Base-by-base conservation (phyloP, 1,140 invertebrate species). In the Pogonus chalceus region DNA sequence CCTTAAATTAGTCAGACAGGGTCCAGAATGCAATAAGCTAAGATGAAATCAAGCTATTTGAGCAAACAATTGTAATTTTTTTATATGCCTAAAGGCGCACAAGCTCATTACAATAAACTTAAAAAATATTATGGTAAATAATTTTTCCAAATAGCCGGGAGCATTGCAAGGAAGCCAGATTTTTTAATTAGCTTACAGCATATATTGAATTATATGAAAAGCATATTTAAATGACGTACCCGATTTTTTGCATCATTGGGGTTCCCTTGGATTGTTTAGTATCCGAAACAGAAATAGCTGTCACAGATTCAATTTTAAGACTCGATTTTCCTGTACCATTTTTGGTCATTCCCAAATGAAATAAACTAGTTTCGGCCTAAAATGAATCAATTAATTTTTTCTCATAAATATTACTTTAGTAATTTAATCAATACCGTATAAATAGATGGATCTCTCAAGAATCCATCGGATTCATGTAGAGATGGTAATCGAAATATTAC, bases 401-500 rank as follows among this genome's bases (percentile, higher is more conserved):
- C 12, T 51, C 9, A 35, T 51, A 51, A 4, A 7, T 10, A 51
- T 35, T 18, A 2, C 31, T 16, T 46, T 21, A 21, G 20, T 7
- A 10, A 23, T 7, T 49, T 31, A 12, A 26, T 35, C 56, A 63
- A 72, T 72, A 85, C 82, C 50, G 82, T 82, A 62, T 81, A 86
- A 58, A 85, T 80, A 2, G 81, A 78, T 43, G 78, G 78, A 24
- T 78, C 69, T 50, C 74, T 69, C 53, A 76, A 69, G 31, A 77
- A 72, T 2, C 71, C 69, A 18, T 81, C 84, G 2, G 80, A 79
- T 60, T 84, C 84, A 56, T 79, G 80, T 46, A 86, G 72, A 0
- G 84, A 84, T 16, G 85, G 84, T 35, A 88, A 68, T 2, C 84
- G 76, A 61, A 88, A 88, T 65, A 88, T 88, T 23, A 89, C 89